Conservation (phyloP, 2,113 vertebrate species). For the Crotophaga sulcirostris region DNA sequence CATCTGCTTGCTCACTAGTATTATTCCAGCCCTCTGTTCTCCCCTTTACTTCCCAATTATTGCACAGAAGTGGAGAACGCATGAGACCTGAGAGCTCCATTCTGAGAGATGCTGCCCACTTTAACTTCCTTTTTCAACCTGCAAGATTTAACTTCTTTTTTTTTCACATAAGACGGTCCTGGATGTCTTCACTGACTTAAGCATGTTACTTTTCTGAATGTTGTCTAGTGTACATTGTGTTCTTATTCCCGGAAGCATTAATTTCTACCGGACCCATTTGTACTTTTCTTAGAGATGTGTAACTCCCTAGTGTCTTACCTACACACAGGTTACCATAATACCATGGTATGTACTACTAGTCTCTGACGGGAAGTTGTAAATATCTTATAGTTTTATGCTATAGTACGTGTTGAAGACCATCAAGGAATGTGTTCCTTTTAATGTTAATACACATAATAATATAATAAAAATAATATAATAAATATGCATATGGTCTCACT, state of each 20-base stretch:
- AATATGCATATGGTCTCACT: neutral
- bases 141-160: neutral
- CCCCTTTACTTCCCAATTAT: conserved; percentile 2
- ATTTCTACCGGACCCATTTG: neutral
- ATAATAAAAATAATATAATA: neutral
- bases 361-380: neutral
- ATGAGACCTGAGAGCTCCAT: neutral
- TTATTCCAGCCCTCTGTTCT: neutral
- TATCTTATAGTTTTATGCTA: neutral
- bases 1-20: conserved; percentile 29
- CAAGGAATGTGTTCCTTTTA: neutral
- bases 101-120: neutral
- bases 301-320: neutral
- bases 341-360: neutral
- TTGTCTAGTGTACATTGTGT: neutral
- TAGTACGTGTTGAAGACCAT: neutral
- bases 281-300: neutral
- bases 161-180: neutral
- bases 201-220: neutral
- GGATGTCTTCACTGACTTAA: neutral
- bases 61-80: neutral
- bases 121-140: neutral
- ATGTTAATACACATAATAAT: neutral
- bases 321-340: neutral
- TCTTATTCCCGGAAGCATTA: neutral